phyloP scores from a whole-genome alignment of 2,888 invertebrate species.

The Gari tellinella region DNA sequence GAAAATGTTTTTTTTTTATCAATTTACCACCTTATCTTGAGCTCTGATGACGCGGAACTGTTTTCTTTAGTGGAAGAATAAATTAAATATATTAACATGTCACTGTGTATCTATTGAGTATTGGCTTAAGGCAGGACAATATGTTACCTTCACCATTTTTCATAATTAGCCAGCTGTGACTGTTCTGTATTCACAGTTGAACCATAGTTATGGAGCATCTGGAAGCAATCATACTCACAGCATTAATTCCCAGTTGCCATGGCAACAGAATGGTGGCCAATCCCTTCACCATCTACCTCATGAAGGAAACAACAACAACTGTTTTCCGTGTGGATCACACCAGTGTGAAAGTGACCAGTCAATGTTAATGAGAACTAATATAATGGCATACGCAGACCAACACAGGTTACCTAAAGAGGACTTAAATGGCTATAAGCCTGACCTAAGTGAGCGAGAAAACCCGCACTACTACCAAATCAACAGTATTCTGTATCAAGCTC shows the following conservation, averaged over 20 bases:
- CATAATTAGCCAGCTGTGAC: too few relatives aligned
- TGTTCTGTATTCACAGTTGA: constrained; percentile 8
- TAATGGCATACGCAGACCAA: constrained; percentile 42
- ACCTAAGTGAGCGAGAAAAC: constrained; percentile 91
- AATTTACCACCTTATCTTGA: too few relatives aligned
- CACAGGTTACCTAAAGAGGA: constrained; percentile 48
- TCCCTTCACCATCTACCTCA: background rate
- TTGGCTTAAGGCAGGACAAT: too few relatives aligned
- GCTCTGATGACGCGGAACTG: too few relatives aligned
- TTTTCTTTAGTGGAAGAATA: too few relatives aligned
- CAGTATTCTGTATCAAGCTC: constrained; percentile 92
- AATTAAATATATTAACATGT: too few relatives aligned
- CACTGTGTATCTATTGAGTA: too few relatives aligned
- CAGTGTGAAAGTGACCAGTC: constrained; percentile 50
- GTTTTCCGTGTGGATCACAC: constrained; percentile 51
- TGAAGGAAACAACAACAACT: constrained; percentile 47
- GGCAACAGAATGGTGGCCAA: constrained; percentile 23
- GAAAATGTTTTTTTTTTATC: too few relatives aligned
- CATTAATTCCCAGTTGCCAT: constrained; percentile 23
- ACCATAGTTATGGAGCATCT: constrained; percentile 16
- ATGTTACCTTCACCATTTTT: too few relatives aligned
- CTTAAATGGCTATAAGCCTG: constrained; percentile 86
- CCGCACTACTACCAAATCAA: constrained; percentile 94
- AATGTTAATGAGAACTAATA: constrained; percentile 24
- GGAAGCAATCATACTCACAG: constrained; percentile 12